Evolutionary conservation across 2,113 vertebrate genomes (phyloP), one percentile per base, ranked within the genome.

Genomic region (Ochotona princeps): DNA sequence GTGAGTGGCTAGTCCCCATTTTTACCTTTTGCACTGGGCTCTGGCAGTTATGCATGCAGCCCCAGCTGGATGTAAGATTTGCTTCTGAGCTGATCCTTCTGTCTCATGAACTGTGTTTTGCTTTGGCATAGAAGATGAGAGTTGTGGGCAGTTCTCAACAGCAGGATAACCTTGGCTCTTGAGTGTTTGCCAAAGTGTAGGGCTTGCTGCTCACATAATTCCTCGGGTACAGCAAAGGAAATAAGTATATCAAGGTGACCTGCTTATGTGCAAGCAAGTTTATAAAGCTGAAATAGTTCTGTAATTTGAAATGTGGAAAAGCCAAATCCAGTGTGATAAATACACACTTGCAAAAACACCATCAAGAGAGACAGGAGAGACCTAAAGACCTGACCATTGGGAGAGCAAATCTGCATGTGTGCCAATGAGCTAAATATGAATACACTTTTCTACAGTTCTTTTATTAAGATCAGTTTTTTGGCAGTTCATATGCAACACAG

Each of bases 391-490:
- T 66, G 54, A 74, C 94, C 61, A 65, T 83, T 76, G 92, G 47
- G 94, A 82, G 73, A 84, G 32, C 67, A 89, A 91, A 83, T 75
- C 54, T 54, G n/a, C 35, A 79, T 8, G 14, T 44, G 73, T 49
- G 25, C 63, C 84, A 72, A 5, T 17, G 89, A 65, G 26, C 70
- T 92, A 90, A 89, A 65, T 47, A 90, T 54, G 85, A 81, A 93
- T 32, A 85, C 7, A 73, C 28, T 72, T 17, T 18, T 95, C 18
- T 89, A 30, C 90, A 89, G 80, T 66, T 91, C 35, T 72, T 76
- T 73, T 78, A 44, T 90, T 61, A 57, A 91, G 32, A 44, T 28
- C 13, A 95, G 85, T 74, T 67, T 83, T 90, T 90, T 60, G 90
- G 51, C 61, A 93, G 85, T 70, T 90, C 47, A 72, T 57, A 88